These are phyloP conservation scores for Adelges cooleyi DNA, from an alignment of 1,140 invertebrate genomes.

Conservation along the genomic window DNA sequence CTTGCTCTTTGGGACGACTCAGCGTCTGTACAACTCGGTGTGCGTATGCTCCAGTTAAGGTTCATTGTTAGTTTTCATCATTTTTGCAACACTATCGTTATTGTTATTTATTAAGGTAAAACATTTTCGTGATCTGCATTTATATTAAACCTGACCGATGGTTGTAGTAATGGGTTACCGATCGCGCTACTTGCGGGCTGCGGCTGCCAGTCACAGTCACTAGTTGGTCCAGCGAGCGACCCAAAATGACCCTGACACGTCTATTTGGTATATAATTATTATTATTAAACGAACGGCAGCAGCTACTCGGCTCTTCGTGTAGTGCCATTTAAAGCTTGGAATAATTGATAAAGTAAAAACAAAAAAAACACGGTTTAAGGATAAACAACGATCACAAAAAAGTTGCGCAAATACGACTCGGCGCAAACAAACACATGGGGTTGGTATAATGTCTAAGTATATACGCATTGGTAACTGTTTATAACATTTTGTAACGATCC, in stretches of 20 bases:
- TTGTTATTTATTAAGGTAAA: neutral
- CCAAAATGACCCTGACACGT: neutral
- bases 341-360: too few species aligned
- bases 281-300: too few species aligned
- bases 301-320: too few species aligned
- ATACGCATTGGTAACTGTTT: too few species aligned
- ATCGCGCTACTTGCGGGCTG: neutral
- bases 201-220: neutral
- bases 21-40: constrained; percentile 6
- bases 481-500: too few species aligned
- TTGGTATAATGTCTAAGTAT: too few species aligned
- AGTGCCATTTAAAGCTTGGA: too few species aligned
- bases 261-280: too few species aligned
- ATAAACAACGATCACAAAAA: too few species aligned
- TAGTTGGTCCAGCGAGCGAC: neutral
- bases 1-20: neutral
- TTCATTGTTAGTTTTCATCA: constrained; percentile 26
- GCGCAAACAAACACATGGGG: too few species aligned
- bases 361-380: too few species aligned
- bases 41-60: constrained; percentile 9
- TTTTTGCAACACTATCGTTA: constrained; percentile 10
- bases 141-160: constrained; percentile 4
- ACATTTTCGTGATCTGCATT: constrained; percentile 18
- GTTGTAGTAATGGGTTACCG: neutral
- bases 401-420: too few species aligned